A percentile compares a stretch with the other conserved stretches of the same genome.
These are phyloP conservation scores for Malurus elegans DNA, from an alignment of 2,113 vertebrate genomes.

Conservation along the genomic window DNA sequence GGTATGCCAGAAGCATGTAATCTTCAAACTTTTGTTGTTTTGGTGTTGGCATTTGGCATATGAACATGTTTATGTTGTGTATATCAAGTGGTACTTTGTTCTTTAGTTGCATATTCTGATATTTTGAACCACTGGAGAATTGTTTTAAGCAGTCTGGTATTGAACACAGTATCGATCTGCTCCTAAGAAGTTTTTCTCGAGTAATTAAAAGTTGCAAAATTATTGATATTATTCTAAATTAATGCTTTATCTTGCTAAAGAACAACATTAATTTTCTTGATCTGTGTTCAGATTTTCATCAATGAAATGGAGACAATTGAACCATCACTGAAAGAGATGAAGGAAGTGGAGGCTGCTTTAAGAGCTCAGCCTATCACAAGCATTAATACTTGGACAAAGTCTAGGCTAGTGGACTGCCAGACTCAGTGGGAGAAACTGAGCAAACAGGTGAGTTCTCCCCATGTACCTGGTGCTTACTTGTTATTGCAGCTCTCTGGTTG, in stretches of 20 bases:
- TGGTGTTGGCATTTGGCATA: neutral
- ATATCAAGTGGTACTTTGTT: neutral
- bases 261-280: neutral
- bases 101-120: neutral
- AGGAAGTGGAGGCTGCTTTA: conserved; percentile 79
- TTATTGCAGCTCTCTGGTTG: neutral
- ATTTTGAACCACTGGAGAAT: neutral
- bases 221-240: neutral
- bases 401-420: conserved; percentile 74
- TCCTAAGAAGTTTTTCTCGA: neutral
- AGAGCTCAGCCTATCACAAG: conserved; percentile 73
- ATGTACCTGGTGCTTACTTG: neutral
- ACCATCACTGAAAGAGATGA: conserved; percentile 85
- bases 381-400: conserved; percentile 81
- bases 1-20: neutral
- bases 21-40: neutral
- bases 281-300: conserved; percentile 74
- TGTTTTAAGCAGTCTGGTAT: neutral
- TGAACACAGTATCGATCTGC: neutral
- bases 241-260: neutral
- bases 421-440: conserved; percentile 82
- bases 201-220: neutral
- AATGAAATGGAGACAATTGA: conserved; percentile 82
- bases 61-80: neutral
- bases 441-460: conserved; percentile 81